Percentiles rank a stretch among this genome's conserved stretches.
These are phyloP conservation scores for Drosophila pruinosa DNA, from an alignment of 1,140 invertebrate genomes.

Conservation along the genomic window DNA sequence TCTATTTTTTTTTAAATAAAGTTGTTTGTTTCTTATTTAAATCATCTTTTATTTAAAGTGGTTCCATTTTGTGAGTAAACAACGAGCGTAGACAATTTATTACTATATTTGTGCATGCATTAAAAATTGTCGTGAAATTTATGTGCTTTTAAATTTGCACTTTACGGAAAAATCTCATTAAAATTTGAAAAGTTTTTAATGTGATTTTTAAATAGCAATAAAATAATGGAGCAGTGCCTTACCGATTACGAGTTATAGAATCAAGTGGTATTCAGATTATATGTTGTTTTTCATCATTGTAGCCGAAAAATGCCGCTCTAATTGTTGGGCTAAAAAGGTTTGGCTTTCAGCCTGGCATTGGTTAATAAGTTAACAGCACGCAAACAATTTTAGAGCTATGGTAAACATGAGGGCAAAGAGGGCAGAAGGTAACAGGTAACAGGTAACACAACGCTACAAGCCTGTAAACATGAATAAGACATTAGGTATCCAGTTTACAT, in stretches of 20 bases:
- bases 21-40: background rate
- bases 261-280: background rate
- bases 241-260: background rate
- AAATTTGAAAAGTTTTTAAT: slow-evolving; percentile 6
- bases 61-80: background rate
- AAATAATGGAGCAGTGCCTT: background rate
- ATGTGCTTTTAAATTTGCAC: background rate
- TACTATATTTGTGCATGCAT: background rate
- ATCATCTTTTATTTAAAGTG: background rate
- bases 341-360: slow-evolving; percentile 3
- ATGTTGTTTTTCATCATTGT: slow-evolving; percentile 2
- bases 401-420: slow-evolving; percentile 5
- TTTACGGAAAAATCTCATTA: background rate
- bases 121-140: background rate
- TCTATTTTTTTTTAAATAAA: background rate
- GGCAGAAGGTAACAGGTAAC: background rate
- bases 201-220: background rate
- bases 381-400: slow-evolving; percentile 58
- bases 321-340: slow-evolving; percentile 32
- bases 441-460: slow-evolving; percentile 38
- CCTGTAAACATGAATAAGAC: slow-evolving; percentile 79
- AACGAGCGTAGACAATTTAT: background rate
- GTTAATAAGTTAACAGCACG: slow-evolving; percentile 74
- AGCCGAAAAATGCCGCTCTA: slow-evolving; percentile 35
- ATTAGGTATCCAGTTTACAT: slow-evolving; percentile 73